phyloP scores from a whole-genome alignment of 2,888 invertebrate genomes.

The Rhimphoctona megacephalus region DNA sequence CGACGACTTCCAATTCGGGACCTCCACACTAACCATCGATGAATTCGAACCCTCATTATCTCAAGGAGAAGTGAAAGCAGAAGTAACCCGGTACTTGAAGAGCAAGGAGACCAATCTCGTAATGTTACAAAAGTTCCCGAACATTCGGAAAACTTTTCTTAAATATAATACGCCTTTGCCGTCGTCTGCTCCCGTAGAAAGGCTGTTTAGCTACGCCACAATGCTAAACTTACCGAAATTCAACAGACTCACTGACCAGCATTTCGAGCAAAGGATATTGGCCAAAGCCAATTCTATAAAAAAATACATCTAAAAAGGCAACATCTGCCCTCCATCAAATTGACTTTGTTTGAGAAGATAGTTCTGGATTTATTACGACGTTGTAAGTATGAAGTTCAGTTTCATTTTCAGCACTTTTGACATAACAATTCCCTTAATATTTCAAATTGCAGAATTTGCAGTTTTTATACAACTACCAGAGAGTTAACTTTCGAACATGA shows the following conservation, averaged over 20 bases:
- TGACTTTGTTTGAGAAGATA: not conserved
- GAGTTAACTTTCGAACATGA: no score
- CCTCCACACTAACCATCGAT: not conserved
- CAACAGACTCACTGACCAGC: conserved; percentile 1
- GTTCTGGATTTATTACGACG: no score
- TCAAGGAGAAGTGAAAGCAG: conserved; percentile 8
- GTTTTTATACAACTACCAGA: no score
- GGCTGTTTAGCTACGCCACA: no score
- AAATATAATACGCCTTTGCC: no score
- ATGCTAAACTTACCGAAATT: conserved; percentile 8
- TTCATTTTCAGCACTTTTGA: no score
- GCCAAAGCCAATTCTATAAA: not conserved
- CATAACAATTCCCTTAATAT: no score
- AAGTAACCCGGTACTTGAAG: not conserved
- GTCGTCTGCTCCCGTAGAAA: no score
- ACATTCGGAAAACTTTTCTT: no score
- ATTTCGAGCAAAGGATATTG: conserved; percentile 9
- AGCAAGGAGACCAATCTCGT: conserved; percentile 5
- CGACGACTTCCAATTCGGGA: conserved; percentile 4
- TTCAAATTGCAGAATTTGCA: no score
- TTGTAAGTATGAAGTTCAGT: no score
- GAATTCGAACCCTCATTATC: conserved; percentile 4
- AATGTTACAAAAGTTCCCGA: conserved; percentile 14
- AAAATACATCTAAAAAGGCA: not conserved
- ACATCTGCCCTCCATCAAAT: not conserved